Base-by-base conservation (phyloP, 2,888 invertebrate species). In the Apocheima hispidaria region DNA sequence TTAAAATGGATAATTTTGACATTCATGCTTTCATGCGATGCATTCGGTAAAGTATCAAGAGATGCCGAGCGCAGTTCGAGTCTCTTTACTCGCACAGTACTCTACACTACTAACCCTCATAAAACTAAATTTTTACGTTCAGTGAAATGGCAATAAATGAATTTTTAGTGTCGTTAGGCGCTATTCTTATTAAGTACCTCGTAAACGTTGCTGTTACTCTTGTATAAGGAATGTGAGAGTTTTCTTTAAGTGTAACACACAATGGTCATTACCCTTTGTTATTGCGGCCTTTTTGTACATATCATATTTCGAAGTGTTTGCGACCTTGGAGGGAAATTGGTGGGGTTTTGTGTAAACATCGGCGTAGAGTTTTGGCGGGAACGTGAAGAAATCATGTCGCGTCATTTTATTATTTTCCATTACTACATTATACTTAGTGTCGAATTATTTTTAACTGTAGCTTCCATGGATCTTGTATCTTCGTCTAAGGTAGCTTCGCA, bases 141-240 rank as follows among this genome's bases (percentile, higher is more conserved):
- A 61, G 56, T 66, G 65, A 68, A 68, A 68, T 67, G 67, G 71
- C 67, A 80, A 80, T 86, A 84, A 86, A 83, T 77, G 78, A 81
- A 84, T 83, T 79, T 66, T 80, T 78, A 83, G 70, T 75, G 69
- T 69, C 76, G 79, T 77, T 80, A 78, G 74, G 75, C 72, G 77
- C 72, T 81, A 79, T 76, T 80, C 80, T 79, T 77, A 77, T 80
- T 81, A 79, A 82, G 79, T 69, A 72, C 75, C 62, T 81, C 68
- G 66, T 72, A 72, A 72, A 70, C 64, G 66, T 60, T 55, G 57
- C 49, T 60, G 61, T 66, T 62, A 58, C 62, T 63, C 63, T 64
- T 59, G 52, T 65, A 63, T 50, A 54, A 50, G 49, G 40, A 54
- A 63, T 58, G 63, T 51, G 58, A 53, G 52, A 57, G 35, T 57